Conservation (phyloP, 2,113 vertebrate species). For the Phodopus roborovskii region DNA sequence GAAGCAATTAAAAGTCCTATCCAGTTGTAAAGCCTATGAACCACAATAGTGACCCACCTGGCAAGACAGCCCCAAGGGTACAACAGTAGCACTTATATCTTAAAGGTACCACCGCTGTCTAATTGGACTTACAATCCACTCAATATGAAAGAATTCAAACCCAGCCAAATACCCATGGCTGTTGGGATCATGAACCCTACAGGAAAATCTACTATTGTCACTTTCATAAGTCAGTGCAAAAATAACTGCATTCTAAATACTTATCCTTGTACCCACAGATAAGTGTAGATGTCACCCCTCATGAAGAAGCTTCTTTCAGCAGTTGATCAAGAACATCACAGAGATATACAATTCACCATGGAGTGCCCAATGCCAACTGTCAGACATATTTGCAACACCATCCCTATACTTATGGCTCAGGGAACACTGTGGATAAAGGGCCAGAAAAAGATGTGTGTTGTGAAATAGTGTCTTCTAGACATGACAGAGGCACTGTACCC, state of each 20-base stretch:
- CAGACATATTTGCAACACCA: background rate
- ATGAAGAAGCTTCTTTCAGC: background rate
- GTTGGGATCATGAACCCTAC: background rate
- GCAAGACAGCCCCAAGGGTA: background rate
- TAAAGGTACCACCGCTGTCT: background rate
- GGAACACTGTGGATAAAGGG: background rate
- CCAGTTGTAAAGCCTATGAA: background rate
- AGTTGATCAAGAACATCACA: background rate
- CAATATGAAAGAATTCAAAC: background rate
- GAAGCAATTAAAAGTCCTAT: background rate
- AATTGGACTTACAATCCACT: background rate
- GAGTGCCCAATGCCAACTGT: background rate
- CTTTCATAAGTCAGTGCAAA: background rate
- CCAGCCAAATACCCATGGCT: background rate
- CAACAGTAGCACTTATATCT: background rate
- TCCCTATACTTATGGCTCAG: background rate
- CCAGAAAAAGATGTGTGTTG: background rate
- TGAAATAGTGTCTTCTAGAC: background rate
- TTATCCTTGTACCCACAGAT: background rate
- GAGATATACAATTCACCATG: background rate
- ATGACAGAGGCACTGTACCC: background rate
- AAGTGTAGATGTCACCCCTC: background rate
- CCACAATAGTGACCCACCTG: background rate
- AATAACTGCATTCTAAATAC: background rate
- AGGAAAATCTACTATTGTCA: background rate